phyloP scores from a whole-genome alignment of 1,140 invertebrate species.

The Schmidtea mediterranea region DNA sequence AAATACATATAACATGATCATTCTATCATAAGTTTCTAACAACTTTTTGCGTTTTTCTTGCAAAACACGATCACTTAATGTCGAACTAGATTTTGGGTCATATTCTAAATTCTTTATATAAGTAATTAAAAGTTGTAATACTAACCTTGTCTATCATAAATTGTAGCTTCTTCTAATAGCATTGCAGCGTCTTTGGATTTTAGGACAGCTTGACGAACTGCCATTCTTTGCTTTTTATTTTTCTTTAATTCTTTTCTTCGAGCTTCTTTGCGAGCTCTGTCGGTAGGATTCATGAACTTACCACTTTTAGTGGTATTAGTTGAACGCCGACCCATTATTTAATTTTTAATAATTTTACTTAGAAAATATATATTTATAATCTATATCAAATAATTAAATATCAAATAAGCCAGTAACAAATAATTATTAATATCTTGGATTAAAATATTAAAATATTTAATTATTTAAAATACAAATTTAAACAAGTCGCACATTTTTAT shows the following conservation, averaged over 20 bases:
- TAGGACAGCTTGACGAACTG: conserved; percentile 74
- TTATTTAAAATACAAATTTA: too few species aligned
- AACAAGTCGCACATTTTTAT: too few species aligned
- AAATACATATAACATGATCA: conserved; percentile 71
- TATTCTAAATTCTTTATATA: conserved; percentile 38
- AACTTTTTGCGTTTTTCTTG: conserved; percentile 84
- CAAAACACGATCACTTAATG: conserved; percentile 67
- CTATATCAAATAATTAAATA: too few species aligned
- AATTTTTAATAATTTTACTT: too few species aligned
- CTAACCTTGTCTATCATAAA: conserved; percentile 85
- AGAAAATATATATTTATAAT: too few species aligned
- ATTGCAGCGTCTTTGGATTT: conserved; percentile 88
- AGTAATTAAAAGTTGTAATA: neutral
- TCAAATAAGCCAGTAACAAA: too few species aligned
- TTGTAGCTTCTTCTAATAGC: conserved; percentile 73
- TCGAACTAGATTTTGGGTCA: conserved; percentile 67
- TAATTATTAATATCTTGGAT: too few species aligned
- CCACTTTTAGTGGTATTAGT: conserved; percentile 98
- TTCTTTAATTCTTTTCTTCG: conserved; percentile 87
- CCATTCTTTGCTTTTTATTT: conserved; percentile 78
- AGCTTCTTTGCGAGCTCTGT: conserved; percentile 91
- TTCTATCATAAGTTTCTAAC: conserved; percentile 69
- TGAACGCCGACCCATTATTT: conserved; percentile 62
- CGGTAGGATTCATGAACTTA: conserved; percentile 96
- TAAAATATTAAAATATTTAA: too few species aligned